Conservation (phyloP, 64 coral and sea anemone genomes). For the Stichodactyla helianthus region DNA sequence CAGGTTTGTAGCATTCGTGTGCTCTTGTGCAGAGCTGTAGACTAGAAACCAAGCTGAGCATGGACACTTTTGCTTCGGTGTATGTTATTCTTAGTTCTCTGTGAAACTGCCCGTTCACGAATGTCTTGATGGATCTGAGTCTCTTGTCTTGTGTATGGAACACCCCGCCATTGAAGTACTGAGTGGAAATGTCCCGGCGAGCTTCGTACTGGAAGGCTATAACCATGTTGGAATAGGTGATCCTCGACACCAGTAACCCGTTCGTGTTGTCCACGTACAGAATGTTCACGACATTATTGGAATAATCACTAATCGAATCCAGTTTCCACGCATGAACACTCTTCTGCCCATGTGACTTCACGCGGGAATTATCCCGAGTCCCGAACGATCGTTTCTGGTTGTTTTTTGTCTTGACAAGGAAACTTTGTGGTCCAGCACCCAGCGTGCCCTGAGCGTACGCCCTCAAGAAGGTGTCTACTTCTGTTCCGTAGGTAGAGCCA, state of each 20-base stretch:
- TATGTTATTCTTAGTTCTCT: neutral
- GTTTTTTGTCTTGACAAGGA: constrained; percentile 2
- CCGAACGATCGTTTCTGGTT: constrained; percentile 16
- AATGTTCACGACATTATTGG: neutral
- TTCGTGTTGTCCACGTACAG: neutral
- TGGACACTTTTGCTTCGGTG: neutral
- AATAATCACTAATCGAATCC: constrained; percentile 18
- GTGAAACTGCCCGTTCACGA: neutral
- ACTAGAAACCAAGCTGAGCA: neutral
- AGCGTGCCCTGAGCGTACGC: neutral
- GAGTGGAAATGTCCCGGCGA: neutral
- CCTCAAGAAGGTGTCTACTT: neutral
- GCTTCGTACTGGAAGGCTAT: constrained; percentile 15
- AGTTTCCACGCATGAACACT: constrained; percentile 24
- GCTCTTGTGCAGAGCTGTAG: neutral
- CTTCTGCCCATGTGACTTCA: neutral
- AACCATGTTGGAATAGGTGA: neutral
- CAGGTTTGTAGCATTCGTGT: neutral
- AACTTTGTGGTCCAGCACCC: constrained; percentile 17
- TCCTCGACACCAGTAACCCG: neutral
- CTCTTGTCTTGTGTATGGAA: constrained; percentile 14
- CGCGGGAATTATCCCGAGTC: neutral
- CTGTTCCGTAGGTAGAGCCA: constrained; percentile 7
- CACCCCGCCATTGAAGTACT: constrained; percentile 5
- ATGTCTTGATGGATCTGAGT: neutral